Evolutionary conservation across 2,797 vertebrate species (phyloP), one percentile per base, ranked within the genome.

Genomic region (Pangasius krempfi): DNA sequence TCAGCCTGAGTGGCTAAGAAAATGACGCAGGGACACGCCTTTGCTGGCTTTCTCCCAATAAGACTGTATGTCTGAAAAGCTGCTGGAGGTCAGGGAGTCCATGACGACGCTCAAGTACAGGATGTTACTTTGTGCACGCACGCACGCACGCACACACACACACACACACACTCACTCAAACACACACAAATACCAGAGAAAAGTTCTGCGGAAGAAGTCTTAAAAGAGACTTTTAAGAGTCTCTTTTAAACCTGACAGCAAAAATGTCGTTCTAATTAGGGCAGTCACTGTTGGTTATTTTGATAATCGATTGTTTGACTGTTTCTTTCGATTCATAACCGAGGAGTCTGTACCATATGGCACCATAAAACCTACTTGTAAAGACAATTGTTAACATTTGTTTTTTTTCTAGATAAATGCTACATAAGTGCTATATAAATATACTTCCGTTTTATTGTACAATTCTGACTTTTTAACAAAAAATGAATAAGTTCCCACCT

Each of bases 81-180:
- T 68, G 16, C 56, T 62, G 68, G 73, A 93, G 93, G 94, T 95
- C 92, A 92, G 4, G 7, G 60, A 91, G 94, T 94, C 79, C 90
- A 90, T 37, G 82, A 88, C 37, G 75, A 78, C 7, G 78, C 68
- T 85, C 60, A 44, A 87, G 78, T 89, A 80, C 89, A 91, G 90
- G 64, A 92, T 90, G 85, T 89, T 81, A 91, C 91, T 85, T 72
- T 72, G 52, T 81, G 73, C 54, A 30, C 58, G 27, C 13, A 79
- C 83, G 89, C 50, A 33, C 33, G 66, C 54, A 30, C 58, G n/a
- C 13, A 83, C 83, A 90, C 50, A 84, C 80, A 85, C 37, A 92
- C 37, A 52, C 37, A 92, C 47, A 62, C 66, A 30, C 37, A 22
- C 85, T 47, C 72, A 87, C 30, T 79, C 70, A 70, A 33, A 79